phyloP scores from a whole-genome alignment of 2,797 vertebrate genomes.

The Eidolon dupreanum region DNA sequence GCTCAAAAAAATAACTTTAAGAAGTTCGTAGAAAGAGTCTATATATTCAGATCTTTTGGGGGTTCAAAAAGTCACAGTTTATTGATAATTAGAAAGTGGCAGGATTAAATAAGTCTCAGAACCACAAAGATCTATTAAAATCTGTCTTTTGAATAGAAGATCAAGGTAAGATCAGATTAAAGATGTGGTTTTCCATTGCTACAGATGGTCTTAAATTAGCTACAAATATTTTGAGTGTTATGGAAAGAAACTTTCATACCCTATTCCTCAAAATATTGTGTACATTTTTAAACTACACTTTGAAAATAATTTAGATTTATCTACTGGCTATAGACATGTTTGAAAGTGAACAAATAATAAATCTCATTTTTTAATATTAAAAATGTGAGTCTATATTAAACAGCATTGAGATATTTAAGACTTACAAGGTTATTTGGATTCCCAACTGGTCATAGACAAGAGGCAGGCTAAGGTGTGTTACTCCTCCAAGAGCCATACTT shows the following conservation, averaged over 20 bases:
- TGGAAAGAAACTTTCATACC: not conserved
- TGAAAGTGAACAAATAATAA: not conserved
- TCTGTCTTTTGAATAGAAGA: not conserved
- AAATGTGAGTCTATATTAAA: not conserved
- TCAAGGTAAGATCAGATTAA: not conserved
- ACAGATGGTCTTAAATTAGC: not conserved
- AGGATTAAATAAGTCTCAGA: not conserved
- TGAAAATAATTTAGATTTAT: not conserved
- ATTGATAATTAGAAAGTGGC: not conserved
- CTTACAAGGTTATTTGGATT: not conserved
- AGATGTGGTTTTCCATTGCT: not conserved
- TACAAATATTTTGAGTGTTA: not conserved
- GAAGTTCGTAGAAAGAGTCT: not conserved
- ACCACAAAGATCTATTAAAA: not conserved
- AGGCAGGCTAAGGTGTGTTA: not conserved
- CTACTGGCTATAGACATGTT: not conserved
- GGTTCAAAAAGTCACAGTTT: not conserved
- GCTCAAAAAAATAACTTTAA: not conserved
- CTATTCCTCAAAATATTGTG: not conserved
- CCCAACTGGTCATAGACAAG: not conserved
- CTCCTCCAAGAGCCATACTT: not conserved
- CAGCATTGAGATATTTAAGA: not conserved
- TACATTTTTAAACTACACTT: not conserved
- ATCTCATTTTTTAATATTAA: not conserved
- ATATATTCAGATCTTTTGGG: not conserved